Base-by-base conservation (phyloP, 2,113 vertebrate species). In the Catharus minimus region DNA sequence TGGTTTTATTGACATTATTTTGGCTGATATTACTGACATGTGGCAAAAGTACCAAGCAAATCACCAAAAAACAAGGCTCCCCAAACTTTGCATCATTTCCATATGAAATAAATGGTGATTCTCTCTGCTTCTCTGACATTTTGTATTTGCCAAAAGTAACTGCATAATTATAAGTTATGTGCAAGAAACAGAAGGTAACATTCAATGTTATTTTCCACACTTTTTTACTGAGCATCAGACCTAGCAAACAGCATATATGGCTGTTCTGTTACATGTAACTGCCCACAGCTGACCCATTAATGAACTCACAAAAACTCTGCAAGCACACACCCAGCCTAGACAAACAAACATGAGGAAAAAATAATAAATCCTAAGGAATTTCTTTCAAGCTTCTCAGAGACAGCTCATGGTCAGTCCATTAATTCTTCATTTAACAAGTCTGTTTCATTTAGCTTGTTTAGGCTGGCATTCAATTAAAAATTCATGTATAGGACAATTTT, bases 121-220 rank as follows among this genome's bases (percentile, higher is more conserved):
- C 60, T 95, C 39, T 47, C 71, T 82, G 67, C 77, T 75, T 32
- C 80, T 72, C 69, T 92, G 94, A 95, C 92, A 95, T 95, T 95
- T 94, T 64, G 10, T 66, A 71, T 67, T 66, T 91, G 85, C 91
- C 88, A 94, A 95, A 95, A 95, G 90, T 94, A 96, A 86, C 93
- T 82, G 67, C 88, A 91, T 91, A 86, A 94, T 94, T 92, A 60
- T 32, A 93, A 95, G 82, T 77, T 96, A 74, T 62, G 39, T 74
- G 85, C 82, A 56, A 73, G 92, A 95, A 92, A 89, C 93, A 95
- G 89, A 95, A 94, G 94, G 93, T 93, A 95, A 95, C 90, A 89
- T 96, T 96, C 90, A 83, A 13, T 89, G 75, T 82, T 93, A 85
- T 91, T 94, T 94, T 92, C 82, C 58, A 68, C 58, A 55, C 41